phyloP scores from a whole-genome alignment of 2,113 vertebrate species.

The Taurulus bubalis region DNA sequence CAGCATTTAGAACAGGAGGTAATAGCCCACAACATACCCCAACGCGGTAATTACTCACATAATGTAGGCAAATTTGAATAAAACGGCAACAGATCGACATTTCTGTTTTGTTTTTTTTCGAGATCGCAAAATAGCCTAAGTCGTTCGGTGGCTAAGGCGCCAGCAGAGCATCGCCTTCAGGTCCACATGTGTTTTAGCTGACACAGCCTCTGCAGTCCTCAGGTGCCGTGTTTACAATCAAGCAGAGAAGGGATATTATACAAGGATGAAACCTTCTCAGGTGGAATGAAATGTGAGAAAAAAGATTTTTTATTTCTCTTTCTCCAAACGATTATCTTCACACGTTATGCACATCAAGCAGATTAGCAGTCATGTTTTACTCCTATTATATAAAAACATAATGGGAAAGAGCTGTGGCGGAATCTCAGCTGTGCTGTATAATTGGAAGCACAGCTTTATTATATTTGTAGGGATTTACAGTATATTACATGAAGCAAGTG shows the following conservation, averaged over 20 bases:
- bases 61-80: constrained; percentile 65
- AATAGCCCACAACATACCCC: constrained; percentile 72
- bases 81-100: constrained; percentile 46
- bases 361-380: constrained; percentile 49
- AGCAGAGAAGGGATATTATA: constrained; percentile 35
- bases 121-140: constrained; percentile 46
- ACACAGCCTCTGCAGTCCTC: constrained; percentile 52
- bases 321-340: constrained; percentile 20
- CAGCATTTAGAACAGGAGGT: constrained; percentile 68
- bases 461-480: constrained; percentile 54
- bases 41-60: constrained; percentile 66
- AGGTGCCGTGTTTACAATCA: constrained; percentile 60
- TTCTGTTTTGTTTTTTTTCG: constrained; percentile 38
- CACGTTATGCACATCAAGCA: constrained; percentile 35
- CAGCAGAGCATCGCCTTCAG: constrained; percentile 19
- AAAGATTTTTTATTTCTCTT: not conserved
- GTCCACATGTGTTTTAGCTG: constrained; percentile 54
- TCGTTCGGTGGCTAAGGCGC: not conserved
- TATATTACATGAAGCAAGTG: constrained; percentile 44
- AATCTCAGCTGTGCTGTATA: constrained; percentile 41
- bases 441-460: constrained; percentile 56
- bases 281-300: constrained; percentile 40
- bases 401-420: constrained; percentile 38
- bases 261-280: constrained; percentile 30
- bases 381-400: constrained; percentile 57